Evolutionary conservation across 1,140 invertebrate species (phyloP), one percentile per base, ranked within the genome.

Genomic region (Eulimnadia texana): DNA sequence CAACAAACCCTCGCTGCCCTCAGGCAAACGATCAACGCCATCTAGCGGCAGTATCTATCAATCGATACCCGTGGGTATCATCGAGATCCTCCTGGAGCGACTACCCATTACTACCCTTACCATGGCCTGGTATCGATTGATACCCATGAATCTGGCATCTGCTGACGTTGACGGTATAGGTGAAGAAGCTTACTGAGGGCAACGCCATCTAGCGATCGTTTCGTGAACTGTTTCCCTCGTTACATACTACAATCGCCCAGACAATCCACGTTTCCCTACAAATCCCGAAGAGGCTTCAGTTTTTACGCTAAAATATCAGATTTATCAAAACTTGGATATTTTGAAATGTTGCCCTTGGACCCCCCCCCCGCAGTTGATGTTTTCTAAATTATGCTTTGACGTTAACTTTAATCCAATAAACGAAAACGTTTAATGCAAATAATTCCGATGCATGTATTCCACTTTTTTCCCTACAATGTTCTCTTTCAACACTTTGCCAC

Each of bases 121-220:
- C 23, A 81, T 83, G 59, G 85, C 85, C 49, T 93, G 90, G 90
- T 95, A 93, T 74, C 87, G 86, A 65, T 77, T 95, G 56, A 92
- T 90, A 72, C 86, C 88, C 9, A 86, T 84, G 65, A 81, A 85
- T 67, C 82, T 81, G 29, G 74, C 33, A 16, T 42, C 33, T 9
- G 33, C 16, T 6, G 6, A 42, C 6, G 16, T 16, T 16, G 33
- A 42, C 33, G 6, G 6, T 16, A 9, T 42, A 16, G 33, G 16
- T 9, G 33, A 42, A 6, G 33, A 42, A 9, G 33, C 33, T 42
- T 42, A 42, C 33, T 42, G 33, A 42, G 16, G 6, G 16, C 16
- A 42, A 42, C 33, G 33, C 16, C 6, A 42, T 9, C 33, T 42
- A 6, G 6, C 33, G 6, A 16, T 9, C 33, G 33, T 6, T 42